phyloP scores from a whole-genome alignment of 2,113 vertebrate genomes.

The Antennarius striatus region DNA sequence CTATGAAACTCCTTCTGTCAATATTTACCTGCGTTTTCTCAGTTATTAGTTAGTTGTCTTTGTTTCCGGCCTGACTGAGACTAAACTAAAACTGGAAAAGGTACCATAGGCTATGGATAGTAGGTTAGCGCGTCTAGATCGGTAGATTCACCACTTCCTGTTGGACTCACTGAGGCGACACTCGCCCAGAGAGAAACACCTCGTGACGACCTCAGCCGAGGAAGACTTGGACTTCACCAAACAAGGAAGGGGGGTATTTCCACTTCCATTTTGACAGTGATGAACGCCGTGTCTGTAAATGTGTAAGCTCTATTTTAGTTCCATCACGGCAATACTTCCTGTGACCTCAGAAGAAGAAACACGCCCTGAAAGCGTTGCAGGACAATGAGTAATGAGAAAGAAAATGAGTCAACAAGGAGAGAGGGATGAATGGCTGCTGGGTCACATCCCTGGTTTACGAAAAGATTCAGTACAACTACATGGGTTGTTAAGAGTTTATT shows the following conservation, averaged over 20 bases:
- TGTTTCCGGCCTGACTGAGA: no score
- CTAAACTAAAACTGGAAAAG: background rate
- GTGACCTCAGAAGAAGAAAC: slow-evolving; percentile 51
- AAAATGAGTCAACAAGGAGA: slow-evolving; percentile 50
- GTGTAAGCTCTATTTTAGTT: slow-evolving; percentile 55
- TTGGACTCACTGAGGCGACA: slow-evolving; percentile 4
- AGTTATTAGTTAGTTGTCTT: no score
- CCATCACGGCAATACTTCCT: slow-evolving; percentile 41
- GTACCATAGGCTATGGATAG: no score
- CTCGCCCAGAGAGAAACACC: slow-evolving; percentile 2
- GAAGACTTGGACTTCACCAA: no score
- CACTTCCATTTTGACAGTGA: slow-evolving; percentile 29
- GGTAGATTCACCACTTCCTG: background rate
- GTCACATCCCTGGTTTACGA: no score
- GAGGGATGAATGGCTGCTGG: slow-evolving; percentile 10
- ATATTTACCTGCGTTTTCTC: no score
- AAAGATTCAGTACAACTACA: no score
- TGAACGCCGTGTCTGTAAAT: slow-evolving; percentile 32
- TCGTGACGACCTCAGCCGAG: slow-evolving; percentile 1
- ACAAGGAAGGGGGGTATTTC: background rate
- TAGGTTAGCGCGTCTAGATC: background rate
- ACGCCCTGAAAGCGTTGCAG: slow-evolving; percentile 33
- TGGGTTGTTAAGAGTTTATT: no score
- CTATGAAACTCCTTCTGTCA: no score
- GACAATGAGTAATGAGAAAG: slow-evolving; percentile 49